Evolutionary conservation across 2,113 vertebrate genomes (phyloP).

Genomic region (Psilopogon haemacephalus): DNA sequence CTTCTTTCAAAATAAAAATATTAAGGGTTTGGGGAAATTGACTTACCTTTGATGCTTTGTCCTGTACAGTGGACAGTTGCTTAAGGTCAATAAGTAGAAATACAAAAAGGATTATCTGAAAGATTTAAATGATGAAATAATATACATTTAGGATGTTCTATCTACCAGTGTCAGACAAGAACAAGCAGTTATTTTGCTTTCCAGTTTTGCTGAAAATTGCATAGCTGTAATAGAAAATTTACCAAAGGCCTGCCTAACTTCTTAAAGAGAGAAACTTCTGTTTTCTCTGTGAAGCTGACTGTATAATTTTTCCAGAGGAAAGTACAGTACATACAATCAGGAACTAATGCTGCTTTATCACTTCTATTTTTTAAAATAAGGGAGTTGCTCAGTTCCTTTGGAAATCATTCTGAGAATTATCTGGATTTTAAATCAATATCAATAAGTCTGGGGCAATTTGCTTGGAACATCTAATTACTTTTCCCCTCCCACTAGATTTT

Average conservation of each 20-base stretch:
- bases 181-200: neutral
- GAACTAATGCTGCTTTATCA: neutral
- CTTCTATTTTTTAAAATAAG: neutral
- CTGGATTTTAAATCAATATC: constrained; percentile 62
- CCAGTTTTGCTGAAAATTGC: neutral
- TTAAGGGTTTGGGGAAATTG: neutral
- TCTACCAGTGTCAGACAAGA: neutral
- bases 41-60: neutral
- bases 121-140: neutral
- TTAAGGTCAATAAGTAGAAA: neutral
- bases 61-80: neutral
- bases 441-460: constrained; percentile 58
- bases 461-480: constrained; percentile 60
- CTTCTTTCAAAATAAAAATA: neutral
- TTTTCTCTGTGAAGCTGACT: neutral
- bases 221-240: neutral
- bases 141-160: neutral
- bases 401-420: constrained; percentile 42
- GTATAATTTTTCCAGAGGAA: neutral
- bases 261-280: neutral
- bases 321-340: neutral
- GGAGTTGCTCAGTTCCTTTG: neutral
- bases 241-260: neutral
- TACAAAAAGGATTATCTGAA: neutral
- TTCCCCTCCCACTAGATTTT: constrained; percentile 63